Conservation (phyloP, 2,797 vertebrate genomes). For the Spea hammondii region DNA sequence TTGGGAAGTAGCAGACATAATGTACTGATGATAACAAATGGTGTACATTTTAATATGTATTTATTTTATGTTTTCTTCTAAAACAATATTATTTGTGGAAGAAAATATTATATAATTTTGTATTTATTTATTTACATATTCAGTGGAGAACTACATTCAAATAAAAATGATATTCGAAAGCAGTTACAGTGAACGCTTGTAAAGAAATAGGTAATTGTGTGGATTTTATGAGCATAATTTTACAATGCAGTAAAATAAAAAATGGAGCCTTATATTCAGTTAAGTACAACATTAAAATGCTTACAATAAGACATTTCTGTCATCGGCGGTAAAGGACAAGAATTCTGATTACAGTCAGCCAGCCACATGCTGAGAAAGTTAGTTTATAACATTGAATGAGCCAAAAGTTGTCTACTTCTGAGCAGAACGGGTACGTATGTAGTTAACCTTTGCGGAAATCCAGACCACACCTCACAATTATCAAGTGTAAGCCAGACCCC, state of each 20-base stretch:
- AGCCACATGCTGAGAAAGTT: not conserved
- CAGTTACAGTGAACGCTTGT: not conserved
- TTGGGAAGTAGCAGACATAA: no score
- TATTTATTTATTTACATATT: no score
- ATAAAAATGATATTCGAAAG: not conserved
- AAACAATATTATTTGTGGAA: no score
- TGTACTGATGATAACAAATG: no score
- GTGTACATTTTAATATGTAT: no score
- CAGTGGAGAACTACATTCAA: no score
- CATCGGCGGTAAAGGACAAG: not conserved
- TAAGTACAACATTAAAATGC: not conserved
- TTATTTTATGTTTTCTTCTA: no score
- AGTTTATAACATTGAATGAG: not conserved
- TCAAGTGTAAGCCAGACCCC: not conserved
- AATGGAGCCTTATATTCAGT: not conserved
- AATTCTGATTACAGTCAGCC: not conserved
- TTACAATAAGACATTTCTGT: not conserved
- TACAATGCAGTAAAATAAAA: not conserved
- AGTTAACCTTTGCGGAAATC: no score
- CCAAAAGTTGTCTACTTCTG: not conserved
- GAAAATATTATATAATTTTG: no score
- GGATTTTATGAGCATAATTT: not conserved
- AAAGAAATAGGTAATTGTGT: not conserved
- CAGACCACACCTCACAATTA: not conserved
- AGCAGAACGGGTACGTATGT: no score